phyloP scores from a whole-genome alignment of 2,113 vertebrate genomes.

The Stictonetta naevosa region DNA sequence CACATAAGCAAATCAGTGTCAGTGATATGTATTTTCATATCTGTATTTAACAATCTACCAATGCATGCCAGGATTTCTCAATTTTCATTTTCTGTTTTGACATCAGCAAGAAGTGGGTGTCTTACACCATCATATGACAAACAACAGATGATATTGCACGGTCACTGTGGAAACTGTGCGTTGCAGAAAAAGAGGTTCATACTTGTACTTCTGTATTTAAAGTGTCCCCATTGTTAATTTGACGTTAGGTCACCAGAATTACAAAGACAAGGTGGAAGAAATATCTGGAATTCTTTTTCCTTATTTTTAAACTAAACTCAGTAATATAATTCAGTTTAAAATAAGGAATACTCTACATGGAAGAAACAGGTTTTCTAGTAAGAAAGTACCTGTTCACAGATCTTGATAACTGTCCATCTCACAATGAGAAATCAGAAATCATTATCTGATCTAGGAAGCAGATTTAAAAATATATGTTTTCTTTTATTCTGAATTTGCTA shows the following conservation, averaged over 20 bases:
- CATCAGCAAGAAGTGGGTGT: slow-evolving; percentile 4
- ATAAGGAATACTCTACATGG: not conserved
- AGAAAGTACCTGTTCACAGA: not conserved
- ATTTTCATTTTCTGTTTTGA: slow-evolving; percentile 14
- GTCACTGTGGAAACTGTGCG: slow-evolving; percentile 22
- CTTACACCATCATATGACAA: not conserved
- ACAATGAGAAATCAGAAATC: not conserved
- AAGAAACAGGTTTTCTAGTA: not conserved
- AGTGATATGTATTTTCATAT: not conserved
- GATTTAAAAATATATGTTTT: not conserved
- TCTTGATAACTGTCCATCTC: not conserved
- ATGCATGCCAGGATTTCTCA: not conserved
- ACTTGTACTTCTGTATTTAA: not conserved
- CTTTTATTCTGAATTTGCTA: not conserved
- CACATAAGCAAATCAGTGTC: not conserved
- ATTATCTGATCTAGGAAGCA: not conserved
- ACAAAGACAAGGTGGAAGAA: not conserved
- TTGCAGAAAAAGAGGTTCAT: not conserved
- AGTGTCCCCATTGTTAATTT: not conserved
- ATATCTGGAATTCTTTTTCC: not conserved
- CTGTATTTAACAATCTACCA: not conserved
- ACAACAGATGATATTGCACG: not conserved
- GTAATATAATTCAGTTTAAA: not conserved
- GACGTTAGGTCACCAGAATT: not conserved
- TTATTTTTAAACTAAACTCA: not conserved